These are phyloP conservation scores for Torymus texanus DNA, from an alignment of 2,888 invertebrate genomes.

Conservation along the genomic window DNA sequence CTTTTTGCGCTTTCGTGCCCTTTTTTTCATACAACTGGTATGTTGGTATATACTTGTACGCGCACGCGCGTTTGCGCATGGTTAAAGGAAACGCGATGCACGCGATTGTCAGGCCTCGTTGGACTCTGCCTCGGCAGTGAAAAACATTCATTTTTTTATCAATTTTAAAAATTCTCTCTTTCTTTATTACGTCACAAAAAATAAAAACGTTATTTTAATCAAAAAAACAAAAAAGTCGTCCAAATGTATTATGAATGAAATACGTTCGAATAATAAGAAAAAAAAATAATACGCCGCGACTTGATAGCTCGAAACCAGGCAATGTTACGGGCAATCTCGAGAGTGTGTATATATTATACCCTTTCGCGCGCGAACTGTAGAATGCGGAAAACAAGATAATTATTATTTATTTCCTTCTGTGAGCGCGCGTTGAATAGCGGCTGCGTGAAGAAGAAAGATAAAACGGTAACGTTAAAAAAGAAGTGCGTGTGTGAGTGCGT, in stretches of 20 bases:
- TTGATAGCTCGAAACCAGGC: constrained; percentile 57
- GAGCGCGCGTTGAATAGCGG: constrained; percentile 6
- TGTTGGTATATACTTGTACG: no score
- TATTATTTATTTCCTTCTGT: neutral
- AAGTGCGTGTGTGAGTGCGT: constrained; percentile 12
- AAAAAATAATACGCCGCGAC: neutral
- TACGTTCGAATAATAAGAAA: no score
- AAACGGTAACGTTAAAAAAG: constrained; percentile 32
- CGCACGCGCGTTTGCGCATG: no score
- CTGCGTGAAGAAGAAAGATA: neutral
- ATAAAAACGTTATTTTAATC: no score
- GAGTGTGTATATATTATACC: constrained; percentile 31
- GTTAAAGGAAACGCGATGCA: neutral
- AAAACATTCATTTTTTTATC: no score
- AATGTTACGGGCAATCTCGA: constrained; percentile 59
- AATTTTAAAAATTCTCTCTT: neutral
- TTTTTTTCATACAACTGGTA: neutral
- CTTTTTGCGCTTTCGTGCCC: neutral
- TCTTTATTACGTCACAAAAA: no score
- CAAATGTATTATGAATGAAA: no score
- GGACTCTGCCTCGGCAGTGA: constrained; percentile 24
- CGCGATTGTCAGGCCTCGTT: constrained; percentile 9
- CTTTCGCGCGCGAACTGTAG: constrained; percentile 33
- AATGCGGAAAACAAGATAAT: constrained; percentile 13
- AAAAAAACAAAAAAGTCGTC: no score